These are phyloP conservation scores for Scaptomyza caliginosa DNA, from an alignment of 2,888 invertebrate species.

Conservation along the genomic window DNA sequence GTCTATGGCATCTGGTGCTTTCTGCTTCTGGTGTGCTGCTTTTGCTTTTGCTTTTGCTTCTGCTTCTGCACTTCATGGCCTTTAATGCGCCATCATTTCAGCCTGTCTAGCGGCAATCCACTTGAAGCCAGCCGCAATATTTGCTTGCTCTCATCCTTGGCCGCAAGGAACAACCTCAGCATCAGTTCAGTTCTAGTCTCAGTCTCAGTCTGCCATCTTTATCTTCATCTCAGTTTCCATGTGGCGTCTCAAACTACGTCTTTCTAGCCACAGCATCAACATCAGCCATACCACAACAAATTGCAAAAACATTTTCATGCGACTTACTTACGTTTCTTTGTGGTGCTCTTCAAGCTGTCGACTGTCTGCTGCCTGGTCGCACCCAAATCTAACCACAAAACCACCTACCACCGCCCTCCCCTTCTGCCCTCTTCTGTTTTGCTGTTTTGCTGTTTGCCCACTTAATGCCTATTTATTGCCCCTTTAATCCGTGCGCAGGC, in stretches of 20 bases:
- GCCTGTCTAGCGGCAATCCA: conserved; percentile 70
- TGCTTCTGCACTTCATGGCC: conserved; percentile 47
- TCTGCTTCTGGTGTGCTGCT: neutral
- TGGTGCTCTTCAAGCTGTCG: conserved; percentile 47
- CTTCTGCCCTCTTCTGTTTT: no score
- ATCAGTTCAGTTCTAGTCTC: conserved; percentile 6
- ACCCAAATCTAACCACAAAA: conserved; percentile 27
- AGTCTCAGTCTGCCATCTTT: conserved; percentile 4
- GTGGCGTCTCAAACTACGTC: conserved; percentile 4
- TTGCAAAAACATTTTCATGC: conserved; percentile 77
- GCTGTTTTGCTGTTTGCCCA: conserved; percentile 58
- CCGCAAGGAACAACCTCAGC: conserved; percentile 45
- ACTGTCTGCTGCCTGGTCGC: conserved; percentile 17
- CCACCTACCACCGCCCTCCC: conserved; percentile 2
- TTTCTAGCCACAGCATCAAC: conserved; percentile 23
- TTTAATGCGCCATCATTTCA: conserved; percentile 65
- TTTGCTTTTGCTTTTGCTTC: neutral
- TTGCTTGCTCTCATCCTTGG: conserved; percentile 46
- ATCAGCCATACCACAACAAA: conserved; percentile 63
- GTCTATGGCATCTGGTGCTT: conserved; percentile 39
- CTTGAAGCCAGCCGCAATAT: conserved; percentile 75
- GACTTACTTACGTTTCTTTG: conserved; percentile 76
- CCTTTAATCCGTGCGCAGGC: conserved; percentile 64
- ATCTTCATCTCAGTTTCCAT: neutral
- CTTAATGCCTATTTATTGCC: conserved; percentile 79